A percentile compares a stretch with the other conserved stretches of the same genome.
Evolutionary conservation across 1,140 invertebrate genomes (phyloP).

Genomic region (Tetraneura akinire): DNA sequence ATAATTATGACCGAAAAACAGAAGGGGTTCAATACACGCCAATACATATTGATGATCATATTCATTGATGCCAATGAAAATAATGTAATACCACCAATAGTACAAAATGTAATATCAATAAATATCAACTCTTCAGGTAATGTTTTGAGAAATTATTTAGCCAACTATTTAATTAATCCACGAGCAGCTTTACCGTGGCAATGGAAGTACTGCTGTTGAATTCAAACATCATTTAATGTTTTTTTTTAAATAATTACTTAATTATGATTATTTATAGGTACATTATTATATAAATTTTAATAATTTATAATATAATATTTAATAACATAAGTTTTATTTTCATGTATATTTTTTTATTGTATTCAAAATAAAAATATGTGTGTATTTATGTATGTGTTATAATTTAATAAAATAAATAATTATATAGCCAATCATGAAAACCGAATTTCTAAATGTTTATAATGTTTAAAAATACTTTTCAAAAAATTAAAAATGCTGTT

Average conservation of each 20-base stretch:
- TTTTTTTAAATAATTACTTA: neutral
- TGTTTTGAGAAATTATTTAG: slow-evolving; percentile 2
- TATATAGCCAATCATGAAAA: too few species aligned
- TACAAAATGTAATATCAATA: neutral
- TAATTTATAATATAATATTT: neutral
- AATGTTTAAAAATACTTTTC: too few species aligned
- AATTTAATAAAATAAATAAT: too few species aligned
- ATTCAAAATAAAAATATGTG: slow-evolving; percentile 2
- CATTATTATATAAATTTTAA: neutral
- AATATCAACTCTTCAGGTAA: slow-evolving; percentile 1
- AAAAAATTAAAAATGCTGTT: too few species aligned
- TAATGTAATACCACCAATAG: neutral
- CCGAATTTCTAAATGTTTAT: too few species aligned
- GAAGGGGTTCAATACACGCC: neutral
- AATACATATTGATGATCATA: neutral
- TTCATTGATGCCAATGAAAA: neutral
- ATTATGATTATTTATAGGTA: too few species aligned
- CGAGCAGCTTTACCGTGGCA: neutral
- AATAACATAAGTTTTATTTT: neutral
- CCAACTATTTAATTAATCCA: neutral
- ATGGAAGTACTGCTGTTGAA: slow-evolving; percentile 1
- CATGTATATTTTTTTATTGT: slow-evolving; percentile 5
- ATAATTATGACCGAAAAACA: neutral
- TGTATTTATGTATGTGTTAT: too few species aligned
- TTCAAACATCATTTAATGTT: neutral